Percentiles rank a stretch among this genome's conserved stretches.
Evolutionary conservation across 2,888 invertebrate species (phyloP).

Genomic region (Hedychridium roseum): DNA sequence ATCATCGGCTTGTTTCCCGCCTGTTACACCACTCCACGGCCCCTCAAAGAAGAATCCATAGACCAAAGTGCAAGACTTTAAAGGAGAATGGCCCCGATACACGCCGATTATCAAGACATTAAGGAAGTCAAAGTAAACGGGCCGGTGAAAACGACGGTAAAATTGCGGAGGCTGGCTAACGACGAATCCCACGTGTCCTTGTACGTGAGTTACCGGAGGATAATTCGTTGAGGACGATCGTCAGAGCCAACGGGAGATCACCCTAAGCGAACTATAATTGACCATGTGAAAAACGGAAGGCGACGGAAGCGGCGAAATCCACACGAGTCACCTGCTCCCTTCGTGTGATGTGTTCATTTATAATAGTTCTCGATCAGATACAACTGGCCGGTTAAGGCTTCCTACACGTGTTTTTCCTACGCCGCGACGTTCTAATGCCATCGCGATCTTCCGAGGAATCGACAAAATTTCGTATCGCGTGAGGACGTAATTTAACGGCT

Average conservation of each 20-base stretch:
- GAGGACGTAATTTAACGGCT: neutral
- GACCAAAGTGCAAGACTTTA: too few species aligned
- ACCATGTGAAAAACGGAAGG: conserved; percentile 36
- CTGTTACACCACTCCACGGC: too few species aligned
- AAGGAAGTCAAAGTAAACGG: conserved; percentile 22
- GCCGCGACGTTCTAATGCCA: neutral
- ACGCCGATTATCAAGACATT: conserved; percentile 26
- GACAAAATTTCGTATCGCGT: neutral
- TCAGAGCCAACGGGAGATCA: conserved; percentile 30
- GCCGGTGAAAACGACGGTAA: conserved; percentile 32
- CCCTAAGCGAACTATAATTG: conserved; percentile 50
- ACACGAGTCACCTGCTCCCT: too few species aligned
- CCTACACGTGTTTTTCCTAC: neutral
- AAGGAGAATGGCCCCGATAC: too few species aligned
- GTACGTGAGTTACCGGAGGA: conserved; percentile 1
- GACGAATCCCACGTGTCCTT: neutral
- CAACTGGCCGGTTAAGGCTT: too few species aligned
- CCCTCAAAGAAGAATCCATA: too few species aligned
- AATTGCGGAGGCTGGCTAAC: conserved; percentile 32
- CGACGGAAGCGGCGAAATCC: conserved; percentile 9
- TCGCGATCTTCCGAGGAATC: neutral
- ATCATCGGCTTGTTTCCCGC: too few species aligned
- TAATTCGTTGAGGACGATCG: conserved; percentile 29
- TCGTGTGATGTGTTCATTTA: too few species aligned
- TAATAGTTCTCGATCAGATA: too few species aligned